Percentiles rank a stretch among this genome's conserved stretches.
phyloP scores from a whole-genome alignment of 2,888 invertebrate genomes.

The Ochlodes sylvanus region DNA sequence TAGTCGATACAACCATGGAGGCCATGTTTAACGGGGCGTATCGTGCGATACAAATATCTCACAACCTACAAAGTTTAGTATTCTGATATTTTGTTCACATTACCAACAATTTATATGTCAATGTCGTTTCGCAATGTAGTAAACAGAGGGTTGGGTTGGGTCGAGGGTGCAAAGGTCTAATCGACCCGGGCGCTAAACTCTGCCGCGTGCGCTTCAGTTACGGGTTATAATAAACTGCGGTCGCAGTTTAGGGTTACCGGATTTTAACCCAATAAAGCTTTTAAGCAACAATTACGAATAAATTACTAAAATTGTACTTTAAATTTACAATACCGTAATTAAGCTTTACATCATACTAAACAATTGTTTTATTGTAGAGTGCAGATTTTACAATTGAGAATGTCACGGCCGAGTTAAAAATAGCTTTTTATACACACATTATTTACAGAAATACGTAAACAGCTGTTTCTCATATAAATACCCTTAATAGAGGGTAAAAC shows the following conservation, averaged over 20 bases:
- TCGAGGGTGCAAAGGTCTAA: constrained; percentile 69
- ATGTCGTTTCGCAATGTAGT: constrained; percentile 30
- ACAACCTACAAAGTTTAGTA: not conserved
- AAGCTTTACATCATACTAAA: too few species aligned
- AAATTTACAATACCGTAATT: not conserved
- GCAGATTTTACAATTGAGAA: too few species aligned
- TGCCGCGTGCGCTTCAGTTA: constrained; percentile 73
- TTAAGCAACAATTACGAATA: constrained; percentile 47
- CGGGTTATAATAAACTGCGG: constrained; percentile 71
- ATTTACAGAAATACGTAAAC: too few species aligned
- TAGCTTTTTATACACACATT: too few species aligned
- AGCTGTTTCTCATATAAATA: too few species aligned
- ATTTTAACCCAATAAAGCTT: constrained; percentile 51
- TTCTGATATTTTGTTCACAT: constrained; percentile 3
- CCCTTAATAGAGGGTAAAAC: too few species aligned
- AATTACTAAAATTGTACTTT: not conserved
- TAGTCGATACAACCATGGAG: too few species aligned
- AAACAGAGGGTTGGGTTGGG: constrained; percentile 54
- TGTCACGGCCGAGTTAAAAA: too few species aligned
- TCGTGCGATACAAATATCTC: too few species aligned
- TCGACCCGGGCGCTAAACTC: constrained; percentile 69
- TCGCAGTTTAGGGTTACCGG: constrained; percentile 71
- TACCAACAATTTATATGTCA: constrained; percentile 6
- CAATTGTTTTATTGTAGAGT: too few species aligned
- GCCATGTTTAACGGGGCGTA: too few species aligned